A percentile compares a stretch with the other conserved stretches of the same genome.
These are phyloP conservation scores for Elachura formosa DNA, from an alignment of 2,113 vertebrate species.

Conservation along the genomic window DNA sequence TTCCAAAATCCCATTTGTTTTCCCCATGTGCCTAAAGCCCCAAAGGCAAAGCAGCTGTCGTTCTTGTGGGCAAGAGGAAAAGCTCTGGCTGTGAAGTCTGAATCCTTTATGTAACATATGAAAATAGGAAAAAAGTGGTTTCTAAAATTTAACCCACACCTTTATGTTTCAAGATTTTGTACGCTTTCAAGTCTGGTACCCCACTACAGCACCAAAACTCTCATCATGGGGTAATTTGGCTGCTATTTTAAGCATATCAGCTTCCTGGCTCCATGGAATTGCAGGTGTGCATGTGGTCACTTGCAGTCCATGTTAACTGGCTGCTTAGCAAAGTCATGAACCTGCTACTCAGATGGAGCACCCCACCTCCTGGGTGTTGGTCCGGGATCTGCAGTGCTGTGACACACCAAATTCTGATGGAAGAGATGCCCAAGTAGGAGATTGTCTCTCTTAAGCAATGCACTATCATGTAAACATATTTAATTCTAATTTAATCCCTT, in stretches of 20 bases:
- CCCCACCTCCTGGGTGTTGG: not conserved
- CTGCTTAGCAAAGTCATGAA: fast-evolving
- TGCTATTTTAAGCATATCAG: not conserved
- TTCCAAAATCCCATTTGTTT: not conserved
- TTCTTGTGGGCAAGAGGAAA: not conserved
- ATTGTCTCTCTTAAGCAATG: not conserved
- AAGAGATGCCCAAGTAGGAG: not conserved
- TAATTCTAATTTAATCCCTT: not conserved
- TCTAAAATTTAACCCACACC: not conserved
- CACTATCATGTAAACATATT: fast-evolving
- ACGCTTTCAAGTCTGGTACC: not conserved
- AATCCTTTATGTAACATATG: not conserved
- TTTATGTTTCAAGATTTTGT: not conserved
- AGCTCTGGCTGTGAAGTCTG: not conserved
- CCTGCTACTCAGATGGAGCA: not conserved
- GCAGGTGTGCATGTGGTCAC: not conserved
- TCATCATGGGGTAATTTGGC: not conserved
- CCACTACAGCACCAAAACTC: fast-evolving
- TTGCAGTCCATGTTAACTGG: not conserved
- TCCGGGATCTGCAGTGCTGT: not conserved
- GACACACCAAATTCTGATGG: fast-evolving
- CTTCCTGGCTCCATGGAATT: not conserved
- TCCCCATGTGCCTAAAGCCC: not conserved
- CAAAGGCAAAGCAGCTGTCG: not conserved
- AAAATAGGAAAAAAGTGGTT: not conserved